Evolutionary conservation across 2,797 vertebrate species (phyloP).

Genomic region (Percopsis omiscomaycus): DNA sequence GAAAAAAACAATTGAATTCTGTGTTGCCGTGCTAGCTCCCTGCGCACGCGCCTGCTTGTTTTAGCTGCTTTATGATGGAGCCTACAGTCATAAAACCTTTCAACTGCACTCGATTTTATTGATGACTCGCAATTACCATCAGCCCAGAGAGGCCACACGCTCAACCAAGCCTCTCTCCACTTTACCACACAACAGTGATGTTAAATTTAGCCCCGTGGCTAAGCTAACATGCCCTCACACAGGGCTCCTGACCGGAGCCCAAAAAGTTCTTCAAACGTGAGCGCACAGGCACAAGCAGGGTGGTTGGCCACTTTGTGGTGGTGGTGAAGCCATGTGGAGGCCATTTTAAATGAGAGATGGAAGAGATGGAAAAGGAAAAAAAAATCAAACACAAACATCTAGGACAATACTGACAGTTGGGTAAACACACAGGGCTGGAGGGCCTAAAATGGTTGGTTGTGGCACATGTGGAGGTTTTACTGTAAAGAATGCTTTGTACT

Average conservation of each 20-base stretch:
- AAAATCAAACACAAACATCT: conserved; percentile 52
- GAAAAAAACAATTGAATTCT: conserved; percentile 11
- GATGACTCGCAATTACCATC: conserved; percentile 72
- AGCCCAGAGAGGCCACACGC: conserved; percentile 63
- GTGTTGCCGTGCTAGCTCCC: conserved; percentile 17
- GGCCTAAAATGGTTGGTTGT: conserved; percentile 48
- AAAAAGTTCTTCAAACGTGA: conserved; percentile 57
- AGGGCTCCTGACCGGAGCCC: conserved; percentile 58
- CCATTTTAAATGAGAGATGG: conserved; percentile 54
- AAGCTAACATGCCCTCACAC: conserved; percentile 52
- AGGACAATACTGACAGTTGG: conserved; percentile 46
- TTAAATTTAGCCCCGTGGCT: conserved; percentile 75
- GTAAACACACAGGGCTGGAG: conserved; percentile 49
- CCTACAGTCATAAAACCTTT: conserved; percentile 67
- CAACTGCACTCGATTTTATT: conserved; percentile 62
- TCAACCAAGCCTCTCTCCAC: conserved; percentile 57
- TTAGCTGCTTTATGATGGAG: conserved; percentile 40
- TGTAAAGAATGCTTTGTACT: conserved; percentile 20
- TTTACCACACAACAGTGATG: conserved; percentile 57
- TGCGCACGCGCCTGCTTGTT: conserved; percentile 41
- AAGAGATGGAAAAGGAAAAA: conserved; percentile 35
- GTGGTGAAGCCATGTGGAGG: conserved; percentile 66
- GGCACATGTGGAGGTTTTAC: conserved; percentile 46
- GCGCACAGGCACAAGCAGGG: conserved; percentile 43
- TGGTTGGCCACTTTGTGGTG: conserved; percentile 60